phyloP scores from a whole-genome alignment of 2,797 vertebrate species.

The Rousettus madagascariensis region DNA sequence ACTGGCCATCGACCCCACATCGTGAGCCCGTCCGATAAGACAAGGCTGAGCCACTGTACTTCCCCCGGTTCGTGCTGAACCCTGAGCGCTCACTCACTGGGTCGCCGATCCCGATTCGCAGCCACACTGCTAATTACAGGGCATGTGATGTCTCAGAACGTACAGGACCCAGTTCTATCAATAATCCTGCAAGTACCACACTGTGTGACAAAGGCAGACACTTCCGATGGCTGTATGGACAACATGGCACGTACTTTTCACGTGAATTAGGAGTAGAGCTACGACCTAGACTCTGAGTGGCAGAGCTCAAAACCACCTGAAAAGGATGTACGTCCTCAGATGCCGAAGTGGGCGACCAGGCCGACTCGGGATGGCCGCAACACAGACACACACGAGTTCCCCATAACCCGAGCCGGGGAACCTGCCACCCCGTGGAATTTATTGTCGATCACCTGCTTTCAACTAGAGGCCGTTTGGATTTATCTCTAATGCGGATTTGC shows the following conservation, averaged over 20 bases:
- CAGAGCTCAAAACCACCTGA: neutral
- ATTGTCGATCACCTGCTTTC: neutral
- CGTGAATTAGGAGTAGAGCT: neutral
- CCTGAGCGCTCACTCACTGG: neutral
- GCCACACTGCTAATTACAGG: neutral
- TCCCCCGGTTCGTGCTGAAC: neutral
- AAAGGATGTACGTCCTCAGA: neutral
- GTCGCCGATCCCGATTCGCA: neutral
- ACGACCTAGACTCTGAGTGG: neutral
- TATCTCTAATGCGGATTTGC: neutral
- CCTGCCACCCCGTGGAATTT: neutral
- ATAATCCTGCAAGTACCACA: neutral
- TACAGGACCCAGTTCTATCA: neutral
- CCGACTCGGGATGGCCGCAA: neutral
- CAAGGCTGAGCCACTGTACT: neutral
- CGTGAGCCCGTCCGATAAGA: neutral
- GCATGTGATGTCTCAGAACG: neutral
- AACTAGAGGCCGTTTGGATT: neutral
- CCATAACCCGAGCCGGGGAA: neutral
- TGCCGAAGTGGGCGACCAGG: neutral
- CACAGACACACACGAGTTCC: neutral
- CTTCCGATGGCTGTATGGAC: neutral
- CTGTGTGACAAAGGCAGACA: neutral
- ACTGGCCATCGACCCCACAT: rapidly evolving
- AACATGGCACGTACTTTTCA: neutral